Base-by-base conservation (phyloP, 1,140 invertebrate species). In the Tribolium madens region DNA sequence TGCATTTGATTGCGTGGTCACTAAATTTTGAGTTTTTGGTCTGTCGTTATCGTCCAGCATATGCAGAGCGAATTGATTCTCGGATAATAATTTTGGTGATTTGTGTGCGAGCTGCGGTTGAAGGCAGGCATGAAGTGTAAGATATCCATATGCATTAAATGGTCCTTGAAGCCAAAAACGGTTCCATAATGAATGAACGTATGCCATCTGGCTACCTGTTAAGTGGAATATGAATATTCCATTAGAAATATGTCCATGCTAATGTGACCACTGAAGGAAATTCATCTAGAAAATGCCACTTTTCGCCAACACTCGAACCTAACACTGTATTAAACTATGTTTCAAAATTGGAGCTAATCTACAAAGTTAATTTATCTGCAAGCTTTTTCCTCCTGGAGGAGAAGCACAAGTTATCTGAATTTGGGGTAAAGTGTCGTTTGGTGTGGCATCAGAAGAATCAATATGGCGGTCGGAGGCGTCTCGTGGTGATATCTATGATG, bases 201-300 rank as follows among this genome's bases (percentile, higher is more conserved):
- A 75, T 26, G 73, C 73, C 50, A 60, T 75, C 73, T 75, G 50
- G 52, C 52, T 75, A 74, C 73, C 52, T 60, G 73, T 60, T 60
- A 75, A 75, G 73, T 75, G 73, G 53, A 75, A 75, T 75, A 75
- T 75, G 73, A 75, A 75, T 75, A 75, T 75, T 75, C 73, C 57
- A 75, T 75, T 75, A 75, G 73, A 47, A 47, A 57, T 75, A 57
- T 75, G 52, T 36, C 57, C 73, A 75, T 75, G 73, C 73, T 75
- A 75, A 75, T 75, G 73, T 75, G 73, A 64, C 57, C 52, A 36
- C 17, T 53, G 73, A 64, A 75, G 52, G 50, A 47, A 36, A 42
- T 42, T 60, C 73, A 75, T 12, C 52, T 15, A 64, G 73, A 75
- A 75, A 75, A 75, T 26, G 10, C 14, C 33, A 50, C 31, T 72